Evolutionary conservation across 2,113 vertebrate species (phyloP), one percentile per base, ranked within the genome.

Genomic region (Sander vitreus): DNA sequence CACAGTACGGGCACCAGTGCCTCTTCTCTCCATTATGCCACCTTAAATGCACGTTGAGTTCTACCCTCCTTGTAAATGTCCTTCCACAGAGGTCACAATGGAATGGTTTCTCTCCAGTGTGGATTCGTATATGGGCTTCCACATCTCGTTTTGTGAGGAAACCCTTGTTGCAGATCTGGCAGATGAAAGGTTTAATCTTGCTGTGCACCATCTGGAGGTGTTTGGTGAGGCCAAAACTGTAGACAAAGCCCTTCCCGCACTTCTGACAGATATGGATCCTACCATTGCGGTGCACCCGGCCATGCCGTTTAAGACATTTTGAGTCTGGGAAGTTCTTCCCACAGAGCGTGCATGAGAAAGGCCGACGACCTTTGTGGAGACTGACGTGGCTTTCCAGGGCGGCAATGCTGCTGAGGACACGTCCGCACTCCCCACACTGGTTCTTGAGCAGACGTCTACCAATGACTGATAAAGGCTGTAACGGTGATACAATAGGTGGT

Each of bases 41-140:
- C 76, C 95, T 93, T 84, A 96, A 88, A 66, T 97, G 97, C 51
- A 94, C 86, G 71, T 94, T 96, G 33, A 97, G 92, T 13, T 95
- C 95, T 3, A 95, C 95, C 88, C 92, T 92, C 0, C 95, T 93
- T 19, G 93, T 81, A 62, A 97, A 97, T 79, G 89, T 93, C 72
- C 95, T 96, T 62, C 95, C 95, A 11, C 96, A 98, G 10, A 95
- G 93, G 2, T 91, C 69, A 33, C 96, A 97, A 21, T 92, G 88
- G 83, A 96, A 97, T 7, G 95, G 96, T 72, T 95, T 96, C 91
- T 96, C 96, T 30, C 96, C 96, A 0, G 96, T 96, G 89, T 97
- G 97, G 64, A 94, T 95, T 15, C 95, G 89, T 75, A 95, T 90
- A 71, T 97, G 97, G 19, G 93, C 88, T 67, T 95, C 90, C 8